A percentile compares a stretch with the other conserved stretches of the same genome.
phyloP scores from a whole-genome alignment of 2,797 vertebrate genomes.

The Macropodus opercularis region DNA sequence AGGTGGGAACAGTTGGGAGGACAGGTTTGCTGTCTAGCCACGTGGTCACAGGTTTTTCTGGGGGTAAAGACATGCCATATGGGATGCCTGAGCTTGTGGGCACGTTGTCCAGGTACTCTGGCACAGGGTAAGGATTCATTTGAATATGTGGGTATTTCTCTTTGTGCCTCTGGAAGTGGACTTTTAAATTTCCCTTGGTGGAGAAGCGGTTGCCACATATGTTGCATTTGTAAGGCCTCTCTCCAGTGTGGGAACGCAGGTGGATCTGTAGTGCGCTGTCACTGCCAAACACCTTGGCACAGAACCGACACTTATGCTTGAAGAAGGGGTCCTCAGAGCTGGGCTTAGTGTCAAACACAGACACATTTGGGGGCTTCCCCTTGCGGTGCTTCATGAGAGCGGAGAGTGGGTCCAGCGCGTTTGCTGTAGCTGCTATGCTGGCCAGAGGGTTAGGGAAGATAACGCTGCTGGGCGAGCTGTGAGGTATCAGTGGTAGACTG shows the following conservation, averaged over 20 bases:
- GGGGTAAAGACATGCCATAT: conserved; percentile 98
- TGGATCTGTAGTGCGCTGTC: conserved; percentile 99
- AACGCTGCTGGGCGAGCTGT: conserved; percentile 94
- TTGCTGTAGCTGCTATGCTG: conserved; percentile 98
- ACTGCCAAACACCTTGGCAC: conserved; percentile 99
- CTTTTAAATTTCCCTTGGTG: conserved; percentile 98
- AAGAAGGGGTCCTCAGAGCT: conserved; percentile 98
- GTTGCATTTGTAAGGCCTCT: conserved; percentile 99
- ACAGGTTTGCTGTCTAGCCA: conserved; percentile 99
- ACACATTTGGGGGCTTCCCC: conserved; percentile 97
- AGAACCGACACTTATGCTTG: conserved; percentile 99
- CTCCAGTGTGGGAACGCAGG: conserved; percentile 97
- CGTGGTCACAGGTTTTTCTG: conserved; percentile 96
- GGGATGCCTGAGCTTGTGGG: conserved; percentile 99
- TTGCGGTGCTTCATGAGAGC: conserved; percentile 99
- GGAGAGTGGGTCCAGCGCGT: conserved; percentile 93
- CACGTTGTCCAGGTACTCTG: conserved; percentile 99
- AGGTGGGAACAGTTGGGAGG: conserved; percentile 89
- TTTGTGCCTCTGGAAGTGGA: conserved; percentile 99
- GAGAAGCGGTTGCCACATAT: conserved; percentile 99
- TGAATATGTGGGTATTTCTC: conserved; percentile 99
- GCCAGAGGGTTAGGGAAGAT: conserved; percentile 99
- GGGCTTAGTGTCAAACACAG: conserved; percentile 97
- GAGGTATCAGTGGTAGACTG: conserved; percentile 96
- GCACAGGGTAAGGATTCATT: conserved; percentile 99